Evolutionary conservation across 2,113 vertebrate genomes (phyloP).

Genomic region (Lipophrys pholis): DNA sequence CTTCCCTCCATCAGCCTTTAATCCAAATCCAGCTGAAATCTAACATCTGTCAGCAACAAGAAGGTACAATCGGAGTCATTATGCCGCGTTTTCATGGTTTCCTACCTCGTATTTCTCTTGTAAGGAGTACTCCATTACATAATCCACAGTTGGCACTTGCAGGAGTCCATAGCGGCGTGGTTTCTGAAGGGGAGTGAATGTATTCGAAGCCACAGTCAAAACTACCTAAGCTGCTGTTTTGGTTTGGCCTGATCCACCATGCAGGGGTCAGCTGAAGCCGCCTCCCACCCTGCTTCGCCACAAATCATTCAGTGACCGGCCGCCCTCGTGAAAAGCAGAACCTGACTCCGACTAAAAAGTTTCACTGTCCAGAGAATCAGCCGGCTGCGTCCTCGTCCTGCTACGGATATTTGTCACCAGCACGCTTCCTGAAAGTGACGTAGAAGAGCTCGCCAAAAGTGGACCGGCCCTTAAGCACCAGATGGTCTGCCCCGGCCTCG

Average conservation of each 20-base stretch:
- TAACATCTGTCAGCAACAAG: neutral
- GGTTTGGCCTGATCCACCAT: constrained; percentile 46
- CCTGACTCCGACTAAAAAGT: neutral
- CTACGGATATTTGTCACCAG: neutral
- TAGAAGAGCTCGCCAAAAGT: constrained; percentile 11
- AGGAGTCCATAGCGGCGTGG: constrained; percentile 18
- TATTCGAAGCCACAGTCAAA: constrained; percentile 23
- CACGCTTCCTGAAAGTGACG: constrained; percentile 16
- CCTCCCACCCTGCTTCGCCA: neutral
- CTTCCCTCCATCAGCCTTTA: constrained; percentile 25
- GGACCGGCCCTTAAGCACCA: constrained; percentile 59
- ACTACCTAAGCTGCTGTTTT: constrained; percentile 27
- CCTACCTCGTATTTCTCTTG: constrained; percentile 62
- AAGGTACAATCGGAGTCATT: neutral
- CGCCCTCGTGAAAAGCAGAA: neutral
- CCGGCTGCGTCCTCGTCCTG: constrained; percentile 14
- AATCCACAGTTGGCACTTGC: constrained; percentile 37
- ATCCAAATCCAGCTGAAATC: constrained; percentile 41
- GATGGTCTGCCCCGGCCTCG: constrained; percentile 56
- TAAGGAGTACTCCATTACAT: constrained; percentile 61
- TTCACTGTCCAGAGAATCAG: neutral
- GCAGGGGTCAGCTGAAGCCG: neutral
- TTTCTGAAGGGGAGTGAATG: constrained; percentile 13
- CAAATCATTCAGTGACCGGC: neutral
- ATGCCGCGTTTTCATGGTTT: neutral